Base-by-base conservation (phyloP, 2,888 invertebrate genomes). In the Drosophila mulleri region DNA sequence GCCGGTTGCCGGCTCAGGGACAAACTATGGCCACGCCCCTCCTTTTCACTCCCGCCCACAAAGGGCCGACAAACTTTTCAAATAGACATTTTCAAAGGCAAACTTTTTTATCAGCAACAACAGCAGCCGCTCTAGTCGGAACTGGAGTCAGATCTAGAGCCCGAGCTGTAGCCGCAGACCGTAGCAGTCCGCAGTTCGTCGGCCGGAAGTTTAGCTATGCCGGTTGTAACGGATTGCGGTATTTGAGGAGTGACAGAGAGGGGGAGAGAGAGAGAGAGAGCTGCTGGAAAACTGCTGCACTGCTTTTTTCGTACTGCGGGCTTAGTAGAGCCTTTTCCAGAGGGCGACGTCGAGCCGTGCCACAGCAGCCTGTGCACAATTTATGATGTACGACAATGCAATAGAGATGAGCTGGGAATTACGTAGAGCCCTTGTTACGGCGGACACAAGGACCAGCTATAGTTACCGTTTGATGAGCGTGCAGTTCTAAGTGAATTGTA, bases 71-170 rank as follows among this genome's bases (percentile, higher is more conserved):
- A 78, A 89, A 90, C 85, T 86, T 86, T 86, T 86, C 86, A 80
- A 88, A 87, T 90, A 88, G 88, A 88, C 90, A 83, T 90, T 85
- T 90, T 86, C 87, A 87, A 86, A 85, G 89, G 87, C 89, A 80
- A 90, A 85, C 81, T 86, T 90, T 83, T 90, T 84, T 84, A 90
- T 84, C 84, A 88, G 90, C 86, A 75, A 54, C 72, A 74, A 59
- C 80, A 74, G 74, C 66, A 57, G 58, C 71, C 48, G 59, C 20
- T 47, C 20, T 29, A 56, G 62, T 41, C 47, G 53, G 56, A 72
- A 42, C 18, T 29, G 18, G 18, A 39, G 26, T 59, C 53, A 35
- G 26, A 58, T 35, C 50, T 32, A 18, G 26, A 59, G 44, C 52
- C 45, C 39, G 26, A 64, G 67, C 52, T 41, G 52, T 44, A 64